Evolutionary conservation across 2,888 invertebrate genomes (phyloP).

Genomic region (Blera fallax): DNA sequence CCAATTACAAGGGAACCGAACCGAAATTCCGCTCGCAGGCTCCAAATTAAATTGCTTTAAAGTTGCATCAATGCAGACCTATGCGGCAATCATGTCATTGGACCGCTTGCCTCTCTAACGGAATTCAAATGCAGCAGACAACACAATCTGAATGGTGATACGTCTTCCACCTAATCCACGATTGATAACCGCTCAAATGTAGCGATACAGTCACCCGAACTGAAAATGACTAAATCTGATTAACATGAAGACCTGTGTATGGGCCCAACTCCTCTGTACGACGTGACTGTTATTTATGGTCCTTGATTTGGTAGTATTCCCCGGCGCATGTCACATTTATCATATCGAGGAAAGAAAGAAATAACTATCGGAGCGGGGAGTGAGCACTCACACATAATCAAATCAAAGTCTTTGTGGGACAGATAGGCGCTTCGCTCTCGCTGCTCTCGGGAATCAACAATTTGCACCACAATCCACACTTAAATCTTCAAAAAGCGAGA

Average conservation of each 20-base stretch:
- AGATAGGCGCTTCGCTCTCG: slow-evolving; percentile 9
- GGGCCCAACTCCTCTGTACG: slow-evolving; percentile 13
- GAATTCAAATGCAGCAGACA: background rate
- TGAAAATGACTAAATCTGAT: slow-evolving; percentile 18
- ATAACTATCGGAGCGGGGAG: slow-evolving; percentile 18
- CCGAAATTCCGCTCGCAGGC: slow-evolving; percentile 66
- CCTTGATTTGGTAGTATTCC: slow-evolving; percentile 67
- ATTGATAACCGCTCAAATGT: slow-evolving; percentile 27
- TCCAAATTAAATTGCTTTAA: slow-evolving; percentile 61
- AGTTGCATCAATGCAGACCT: slow-evolving; percentile 54
- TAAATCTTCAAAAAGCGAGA: slow-evolving; percentile 53
- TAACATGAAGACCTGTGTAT: slow-evolving; percentile 14
- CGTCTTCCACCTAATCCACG: slow-evolving; percentile 11
- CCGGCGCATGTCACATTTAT: slow-evolving; percentile 61
- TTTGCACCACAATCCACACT: slow-evolving; percentile 68
- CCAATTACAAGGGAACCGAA: slow-evolving; percentile 66
- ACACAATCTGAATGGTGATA: background rate
- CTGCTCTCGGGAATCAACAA: slow-evolving; percentile 44
- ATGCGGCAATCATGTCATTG: slow-evolving; percentile 48
- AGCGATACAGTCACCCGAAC: background rate
- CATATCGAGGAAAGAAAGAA: slow-evolving; percentile 62
- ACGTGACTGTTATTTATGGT: slow-evolving; percentile 63
- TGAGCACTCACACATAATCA: slow-evolving; percentile 54
- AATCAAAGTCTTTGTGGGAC: slow-evolving; percentile 42
- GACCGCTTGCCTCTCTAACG: slow-evolving; percentile 5